Evolutionary conservation across 2,797 vertebrate genomes (phyloP).

Genomic region (Epinephelus malabaricus): DNA sequence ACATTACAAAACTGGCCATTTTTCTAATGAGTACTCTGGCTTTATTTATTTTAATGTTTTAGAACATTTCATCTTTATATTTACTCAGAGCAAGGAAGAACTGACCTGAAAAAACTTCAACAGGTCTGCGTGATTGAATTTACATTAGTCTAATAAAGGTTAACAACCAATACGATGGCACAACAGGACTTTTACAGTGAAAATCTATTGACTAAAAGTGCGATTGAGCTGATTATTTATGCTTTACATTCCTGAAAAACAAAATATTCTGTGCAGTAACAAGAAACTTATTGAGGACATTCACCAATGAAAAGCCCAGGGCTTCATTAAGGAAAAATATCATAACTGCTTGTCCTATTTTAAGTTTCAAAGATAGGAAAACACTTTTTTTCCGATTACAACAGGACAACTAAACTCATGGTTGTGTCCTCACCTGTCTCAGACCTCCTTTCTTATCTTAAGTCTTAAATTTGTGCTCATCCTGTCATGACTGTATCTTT

Average conservation of each 20-base stretch:
- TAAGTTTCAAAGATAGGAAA: too few relatives aligned
- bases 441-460: too few relatives aligned
- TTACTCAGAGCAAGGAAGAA: not conserved
- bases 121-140: not conserved
- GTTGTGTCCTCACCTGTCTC: too few relatives aligned
- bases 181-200: not conserved
- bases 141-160: not conserved
- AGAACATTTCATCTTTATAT: not conserved
- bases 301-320: not conserved
- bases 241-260: not conserved
- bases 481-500: too few relatives aligned
- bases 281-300: not conserved
- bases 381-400: too few relatives aligned
- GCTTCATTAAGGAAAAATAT: not conserved
- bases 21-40: too few relatives aligned
- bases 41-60: not conserved
- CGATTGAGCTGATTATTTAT: not conserved
- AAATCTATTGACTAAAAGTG: not conserved
- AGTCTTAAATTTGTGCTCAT: too few relatives aligned
- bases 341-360: too few relatives aligned
- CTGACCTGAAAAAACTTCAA: not conserved
- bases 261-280: not conserved
- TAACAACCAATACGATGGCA: not conserved
- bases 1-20: not conserved
- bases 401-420: too few relatives aligned